Evolutionary conservation across 2,113 vertebrate species (phyloP), one percentile per base, ranked within the genome.

Genomic region (Hydrolagus affinis): DNA sequence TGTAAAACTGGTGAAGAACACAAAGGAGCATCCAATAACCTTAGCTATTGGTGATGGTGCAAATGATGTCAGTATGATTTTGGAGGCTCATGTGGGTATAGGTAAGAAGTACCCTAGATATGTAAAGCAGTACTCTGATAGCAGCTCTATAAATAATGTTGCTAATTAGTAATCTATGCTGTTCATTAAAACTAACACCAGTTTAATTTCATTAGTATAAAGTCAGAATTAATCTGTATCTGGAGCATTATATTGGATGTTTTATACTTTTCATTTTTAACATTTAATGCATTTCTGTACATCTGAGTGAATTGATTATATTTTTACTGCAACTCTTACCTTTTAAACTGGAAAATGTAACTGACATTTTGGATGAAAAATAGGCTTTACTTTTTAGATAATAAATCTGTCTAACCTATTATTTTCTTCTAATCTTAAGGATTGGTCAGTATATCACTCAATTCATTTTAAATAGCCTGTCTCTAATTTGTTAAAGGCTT

Each of bases 41-140:
- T 93, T 99, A 15, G 96, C 97, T 0, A 92, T 99, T 87, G 98
- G 98, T 60, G 98, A 99, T 83, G 98, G 98, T 66, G 97, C 98
- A 57, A 99, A 99, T 87, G 98, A 99, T 88, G 98, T 99, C 87
- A 99, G 98, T 85, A 99, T 99, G 98, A 99, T 99, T 91, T 92
- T 98, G 90, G 98, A 99, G 91, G 97, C 98, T 64, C 98, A 99
- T 9, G 97, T 99, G 77, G 98, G 98, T 87, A 99, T 99, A 90
- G 98, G 98, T 99, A 89, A 94, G 95, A 88, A 73, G 17, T n/a
- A 70, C 10, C 21, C 21, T 8, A n/a, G 0, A 32, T 78, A 11
- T 3, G n/a, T 44, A 44, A 44, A 78, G 15, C 23, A 78, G 56
- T 62, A 56, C 76, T 25, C 21, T 74, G 15, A 57, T 8, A 56